Base-by-base conservation (phyloP, 2,797 vertebrate genomes). In the Pogoniulus pusillus region DNA sequence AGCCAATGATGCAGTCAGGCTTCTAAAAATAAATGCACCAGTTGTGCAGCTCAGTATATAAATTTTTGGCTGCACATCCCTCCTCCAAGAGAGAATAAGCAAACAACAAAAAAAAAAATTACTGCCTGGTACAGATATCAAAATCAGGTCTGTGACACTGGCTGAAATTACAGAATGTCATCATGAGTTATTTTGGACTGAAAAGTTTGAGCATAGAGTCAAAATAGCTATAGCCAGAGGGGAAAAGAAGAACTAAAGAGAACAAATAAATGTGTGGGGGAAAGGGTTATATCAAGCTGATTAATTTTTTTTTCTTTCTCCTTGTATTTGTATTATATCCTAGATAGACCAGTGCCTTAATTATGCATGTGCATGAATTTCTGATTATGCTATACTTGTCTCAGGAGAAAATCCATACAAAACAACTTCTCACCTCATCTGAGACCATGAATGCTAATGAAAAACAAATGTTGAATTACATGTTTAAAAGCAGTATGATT, bases 21-120 rank as follows among this genome's bases (percentile, higher is more conserved):
- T 4, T 53, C 86, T 43, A 70, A 85, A 68, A 82, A 45, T 1
- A 45, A 84, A 66, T 59, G 3, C 7, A 22, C 1, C 3, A 58
- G 4, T 53, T 39, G 1, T 24, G 17, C 2, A 55, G 3, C 3
- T 51, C 9, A 2, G 9, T 34, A 30, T 32, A 15, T 6, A 47
- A 10, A 26, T 53, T 47, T 60, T 6, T 77, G 75, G 10, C 12
- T 19, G 5, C 11, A 63, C 2, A 12, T 1, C 10, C 6, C 14
- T 85, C 3, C 8, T 5, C 3, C 18, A 68, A 4, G 1, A 47
- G 71, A 49, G 10, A 30, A 23, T 6, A 59, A 57, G 3, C 3
- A 66, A 73, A 68, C 3, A 32, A 59, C 66, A n/a, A 60, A 30
- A 68, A 59, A 66, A n/a, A 60, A 30, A 68, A 53, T 34, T 84